Conservation (phyloP, 2,797 vertebrate species). For the Delichon dasypus region DNA sequence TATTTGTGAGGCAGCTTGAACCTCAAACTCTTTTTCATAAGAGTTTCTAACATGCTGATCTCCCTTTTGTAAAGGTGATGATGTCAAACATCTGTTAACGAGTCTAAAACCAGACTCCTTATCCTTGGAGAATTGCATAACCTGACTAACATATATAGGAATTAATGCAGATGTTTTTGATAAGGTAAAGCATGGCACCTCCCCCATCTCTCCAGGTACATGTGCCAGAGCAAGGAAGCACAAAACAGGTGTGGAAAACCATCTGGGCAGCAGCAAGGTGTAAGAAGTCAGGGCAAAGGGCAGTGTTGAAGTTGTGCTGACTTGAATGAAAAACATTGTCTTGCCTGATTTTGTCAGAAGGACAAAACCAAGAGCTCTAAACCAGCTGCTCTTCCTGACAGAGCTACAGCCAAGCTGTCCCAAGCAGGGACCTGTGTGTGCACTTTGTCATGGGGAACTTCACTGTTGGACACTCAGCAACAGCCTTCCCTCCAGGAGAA, state of each 20-base stretch:
- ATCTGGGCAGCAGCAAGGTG: neutral
- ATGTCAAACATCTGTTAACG: neutral
- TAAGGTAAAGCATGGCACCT: neutral
- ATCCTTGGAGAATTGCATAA: neutral
- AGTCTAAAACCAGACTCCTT: neutral
- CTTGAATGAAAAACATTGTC: neutral
- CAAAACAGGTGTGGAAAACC: neutral
- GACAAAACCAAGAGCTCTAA: neutral
- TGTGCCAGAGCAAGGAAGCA: neutral
- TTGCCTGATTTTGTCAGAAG: neutral
- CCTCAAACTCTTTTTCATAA: neutral
- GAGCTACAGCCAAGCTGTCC: neutral
- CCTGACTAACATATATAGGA: neutral
- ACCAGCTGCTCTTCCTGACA: fast-evolving
- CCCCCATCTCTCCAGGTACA: neutral
- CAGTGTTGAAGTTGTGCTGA: neutral
- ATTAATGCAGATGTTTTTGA: neutral
- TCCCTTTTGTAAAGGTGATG: neutral
- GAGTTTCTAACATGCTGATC: neutral
- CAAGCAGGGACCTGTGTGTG: fast-evolving
- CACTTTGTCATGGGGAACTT: fast-evolving
- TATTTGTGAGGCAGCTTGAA: constrained; percentile 38
- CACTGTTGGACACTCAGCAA: fast-evolving
- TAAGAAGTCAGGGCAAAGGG: neutral
- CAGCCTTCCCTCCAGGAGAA: fast-evolving